Percentiles rank a stretch among this genome's conserved stretches.
phyloP scores from a whole-genome alignment of 2,113 vertebrate species.

The Myanophis thanlyinensis region DNA sequence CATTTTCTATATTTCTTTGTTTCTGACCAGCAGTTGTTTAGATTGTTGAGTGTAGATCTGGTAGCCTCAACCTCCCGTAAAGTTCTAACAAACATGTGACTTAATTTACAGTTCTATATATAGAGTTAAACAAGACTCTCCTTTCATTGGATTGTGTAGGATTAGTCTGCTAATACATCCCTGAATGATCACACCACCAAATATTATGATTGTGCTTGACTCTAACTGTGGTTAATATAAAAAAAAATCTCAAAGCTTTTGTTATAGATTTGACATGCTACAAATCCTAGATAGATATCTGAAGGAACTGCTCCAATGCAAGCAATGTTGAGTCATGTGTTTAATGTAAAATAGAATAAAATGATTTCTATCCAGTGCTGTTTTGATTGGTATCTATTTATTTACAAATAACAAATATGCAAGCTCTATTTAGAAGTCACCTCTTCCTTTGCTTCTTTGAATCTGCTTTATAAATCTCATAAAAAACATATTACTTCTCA shows the following conservation, averaged over 20 bases:
- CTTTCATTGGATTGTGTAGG: neutral
- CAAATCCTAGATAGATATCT: neutral
- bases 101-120: neutral
- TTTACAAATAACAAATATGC: neutral
- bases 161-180: neutral
- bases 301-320: neutral
- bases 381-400: slow-evolving; percentile 29
- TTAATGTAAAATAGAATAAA: neutral
- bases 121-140: neutral
- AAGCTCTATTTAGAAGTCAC: slow-evolving; percentile 28
- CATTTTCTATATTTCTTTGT: neutral
- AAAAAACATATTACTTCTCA: slow-evolving; percentile 57
- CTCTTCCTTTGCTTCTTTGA: slow-evolving; percentile 45
- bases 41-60: neutral
- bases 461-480: slow-evolving; percentile 50
- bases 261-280: neutral
- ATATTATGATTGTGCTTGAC: neutral
- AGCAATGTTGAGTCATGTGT: slow-evolving; percentile 11
- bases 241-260: neutral
- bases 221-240: neutral
- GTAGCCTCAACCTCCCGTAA: neutral
- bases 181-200: neutral
- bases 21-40: neutral
- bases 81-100: neutral
- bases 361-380: slow-evolving; percentile 35